Percentiles rank a stretch among this genome's conserved stretches.
Conservation (phyloP, 2,888 invertebrate genomes). For the Portevinia maculata region DNA sequence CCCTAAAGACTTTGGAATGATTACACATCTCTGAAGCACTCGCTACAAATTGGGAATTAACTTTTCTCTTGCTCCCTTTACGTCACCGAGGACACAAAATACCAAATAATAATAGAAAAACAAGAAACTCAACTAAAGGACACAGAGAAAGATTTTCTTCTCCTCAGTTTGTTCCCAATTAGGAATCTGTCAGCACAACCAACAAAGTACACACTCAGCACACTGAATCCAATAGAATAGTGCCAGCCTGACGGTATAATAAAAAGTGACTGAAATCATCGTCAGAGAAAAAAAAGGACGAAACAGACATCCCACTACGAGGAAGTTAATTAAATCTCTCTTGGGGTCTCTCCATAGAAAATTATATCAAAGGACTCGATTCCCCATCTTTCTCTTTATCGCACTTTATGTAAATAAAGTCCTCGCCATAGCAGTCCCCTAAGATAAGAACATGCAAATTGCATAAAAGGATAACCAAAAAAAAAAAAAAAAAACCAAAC, state of each 20-base stretch:
- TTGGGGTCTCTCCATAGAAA: conserved; percentile 32
- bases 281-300: conserved; percentile 1
- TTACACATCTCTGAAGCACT: conserved; percentile 70
- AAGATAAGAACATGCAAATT: conserved; percentile 31
- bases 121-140: conserved; percentile 45
- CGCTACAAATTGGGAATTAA: conserved; percentile 70
- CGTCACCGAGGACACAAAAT: conserved; percentile 32
- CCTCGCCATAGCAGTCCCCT: conserved; percentile 1
- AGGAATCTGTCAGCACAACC: conserved; percentile 62
- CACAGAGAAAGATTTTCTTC: conserved; percentile 46
- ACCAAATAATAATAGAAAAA: conserved; percentile 52
- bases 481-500: conserved; percentile 9
- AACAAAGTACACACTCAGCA: conserved; percentile 27
- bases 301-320: neutral
- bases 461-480: conserved; percentile 25
- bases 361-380: conserved; percentile 39
- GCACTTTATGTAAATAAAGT: conserved; percentile 18
- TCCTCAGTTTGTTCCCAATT: conserved; percentile 59
- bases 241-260: neutral
- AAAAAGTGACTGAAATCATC: conserved; percentile 17
- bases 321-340: conserved; percentile 59
- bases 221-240: neutral
- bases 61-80: conserved; percentile 18
- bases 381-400: neutral
- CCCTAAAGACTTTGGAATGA: conserved; percentile 71